These are phyloP conservation scores for Hemichromis elongatus DNA, from an alignment of 2,113 vertebrate species.

Conservation along the genomic window DNA sequence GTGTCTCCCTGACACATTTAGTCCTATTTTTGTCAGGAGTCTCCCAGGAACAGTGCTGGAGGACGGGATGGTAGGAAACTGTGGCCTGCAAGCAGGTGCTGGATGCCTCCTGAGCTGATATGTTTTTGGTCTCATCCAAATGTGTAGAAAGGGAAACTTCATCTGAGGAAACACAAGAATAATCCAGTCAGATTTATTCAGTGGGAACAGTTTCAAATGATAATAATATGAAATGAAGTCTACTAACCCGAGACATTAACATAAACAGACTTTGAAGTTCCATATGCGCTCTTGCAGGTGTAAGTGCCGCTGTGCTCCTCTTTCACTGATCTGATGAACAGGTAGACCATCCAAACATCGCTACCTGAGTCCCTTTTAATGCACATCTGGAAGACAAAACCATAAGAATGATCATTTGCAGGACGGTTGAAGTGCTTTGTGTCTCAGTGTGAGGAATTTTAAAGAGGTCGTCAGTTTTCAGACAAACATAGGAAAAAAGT, in stretches of 20 bases:
- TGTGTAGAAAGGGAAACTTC: constrained; percentile 78
- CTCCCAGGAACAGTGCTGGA: constrained; percentile 78
- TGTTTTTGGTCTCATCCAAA: constrained; percentile 64
- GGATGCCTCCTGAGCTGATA: constrained; percentile 60
- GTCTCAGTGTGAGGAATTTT: background rate
- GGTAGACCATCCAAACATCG: fast-evolving
- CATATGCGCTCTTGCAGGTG: constrained; percentile 67
- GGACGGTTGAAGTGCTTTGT: background rate
- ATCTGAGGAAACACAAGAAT: constrained; percentile 64
- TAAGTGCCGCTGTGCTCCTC: constrained; percentile 72
- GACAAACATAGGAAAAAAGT: background rate
- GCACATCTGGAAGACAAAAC: constrained; percentile 38
- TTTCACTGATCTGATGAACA: constrained; percentile 45
- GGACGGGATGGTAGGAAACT: constrained; percentile 80
- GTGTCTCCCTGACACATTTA: constrained; percentile 1
- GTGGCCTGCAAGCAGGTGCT: constrained; percentile 76
- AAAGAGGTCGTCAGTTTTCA: background rate
- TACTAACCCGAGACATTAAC: constrained; percentile 78
- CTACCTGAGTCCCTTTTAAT: fast-evolving
- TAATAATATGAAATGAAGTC: background rate
- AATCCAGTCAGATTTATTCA: background rate
- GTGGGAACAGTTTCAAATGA: background rate
- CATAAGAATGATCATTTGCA: background rate
- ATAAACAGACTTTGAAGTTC: constrained; percentile 60
- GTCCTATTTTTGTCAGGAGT: constrained; percentile 40